A percentile compares a stretch with the other conserved stretches of the same genome.
phyloP scores from a whole-genome alignment of 2,113 vertebrate species.

The cat (Felis catus) region DNA sequence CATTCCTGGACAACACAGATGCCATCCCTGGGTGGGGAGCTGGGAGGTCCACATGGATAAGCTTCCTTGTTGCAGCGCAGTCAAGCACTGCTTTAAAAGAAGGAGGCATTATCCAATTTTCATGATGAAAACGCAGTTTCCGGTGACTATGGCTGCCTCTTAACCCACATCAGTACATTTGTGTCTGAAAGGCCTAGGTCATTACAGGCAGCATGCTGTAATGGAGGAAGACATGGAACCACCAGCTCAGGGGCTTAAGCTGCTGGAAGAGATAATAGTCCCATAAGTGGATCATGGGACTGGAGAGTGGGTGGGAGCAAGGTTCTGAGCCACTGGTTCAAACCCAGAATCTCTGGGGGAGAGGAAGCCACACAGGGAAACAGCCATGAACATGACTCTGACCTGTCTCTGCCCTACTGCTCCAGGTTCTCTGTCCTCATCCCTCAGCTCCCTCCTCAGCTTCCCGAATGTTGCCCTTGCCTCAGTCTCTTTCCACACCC shows the following conservation, averaged over 20 bases:
- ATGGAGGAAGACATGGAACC: not conserved
- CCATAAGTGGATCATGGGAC: not conserved
- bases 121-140: not conserved
- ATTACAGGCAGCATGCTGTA: not conserved
- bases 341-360: not conserved
- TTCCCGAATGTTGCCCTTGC: not conserved
- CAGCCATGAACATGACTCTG: fast-evolving
- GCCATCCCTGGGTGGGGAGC: no score
- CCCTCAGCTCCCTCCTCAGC: not conserved
- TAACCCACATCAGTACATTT: not conserved
- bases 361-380: not conserved
- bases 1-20: not conserved
- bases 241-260: not conserved
- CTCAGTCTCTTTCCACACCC: not conserved
- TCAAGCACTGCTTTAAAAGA: not conserved
- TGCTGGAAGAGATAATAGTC: not conserved
- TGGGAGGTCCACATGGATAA: no score
- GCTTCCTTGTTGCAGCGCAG: not conserved
- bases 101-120: not conserved
- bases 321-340: not conserved
- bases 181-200: not conserved
- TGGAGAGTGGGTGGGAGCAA: fast-evolving
- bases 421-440: not conserved
- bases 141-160: not conserved
- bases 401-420: not conserved